Evolutionary conservation across 2,888 invertebrate genomes (phyloP).

Genomic region (Rhagonycha lutea): DNA sequence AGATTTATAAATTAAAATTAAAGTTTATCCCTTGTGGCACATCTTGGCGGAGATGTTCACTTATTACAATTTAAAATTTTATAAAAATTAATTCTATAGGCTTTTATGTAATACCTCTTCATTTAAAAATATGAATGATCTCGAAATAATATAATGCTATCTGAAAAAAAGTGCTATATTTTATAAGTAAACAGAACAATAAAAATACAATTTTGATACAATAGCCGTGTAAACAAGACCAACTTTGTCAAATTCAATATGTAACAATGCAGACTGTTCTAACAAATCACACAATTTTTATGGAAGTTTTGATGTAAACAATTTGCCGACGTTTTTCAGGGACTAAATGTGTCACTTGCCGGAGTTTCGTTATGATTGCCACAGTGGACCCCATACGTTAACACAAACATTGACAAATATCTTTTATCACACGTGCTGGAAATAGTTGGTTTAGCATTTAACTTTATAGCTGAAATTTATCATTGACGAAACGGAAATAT

Average conservation of each 20-base stretch:
- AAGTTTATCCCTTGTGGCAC: no score
- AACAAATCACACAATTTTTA: slow-evolving; percentile 9
- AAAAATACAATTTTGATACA: slow-evolving; percentile 7
- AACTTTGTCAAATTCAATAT: slow-evolving; percentile 16
- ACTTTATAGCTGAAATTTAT: background rate
- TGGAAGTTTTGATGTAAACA: slow-evolving; percentile 14
- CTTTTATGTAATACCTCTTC: background rate
- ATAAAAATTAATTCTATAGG: no score
- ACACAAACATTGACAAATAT: slow-evolving; percentile 18
- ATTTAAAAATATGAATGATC: background rate
- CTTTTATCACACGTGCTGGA: slow-evolving; percentile 10
- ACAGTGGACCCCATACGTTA: slow-evolving; percentile 16
- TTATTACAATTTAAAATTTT: no score
- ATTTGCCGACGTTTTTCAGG: slow-evolving; percentile 16
- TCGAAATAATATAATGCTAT: background rate
- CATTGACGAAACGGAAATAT: background rate
- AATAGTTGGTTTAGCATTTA: slow-evolving; percentile 16
- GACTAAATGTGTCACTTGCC: slow-evolving; percentile 16
- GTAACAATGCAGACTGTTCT: slow-evolving; percentile 13
- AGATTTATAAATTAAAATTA: no score
- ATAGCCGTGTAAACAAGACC: slow-evolving; percentile 11
- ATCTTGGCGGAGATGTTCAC: no score
- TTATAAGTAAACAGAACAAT: background rate
- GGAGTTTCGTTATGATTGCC: slow-evolving; percentile 12
- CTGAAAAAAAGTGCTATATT: background rate